A percentile compares a stretch with the other conserved stretches of the same genome.
phyloP scores from a whole-genome alignment of 1,140 invertebrate species.

The Liolophura sinensis region DNA sequence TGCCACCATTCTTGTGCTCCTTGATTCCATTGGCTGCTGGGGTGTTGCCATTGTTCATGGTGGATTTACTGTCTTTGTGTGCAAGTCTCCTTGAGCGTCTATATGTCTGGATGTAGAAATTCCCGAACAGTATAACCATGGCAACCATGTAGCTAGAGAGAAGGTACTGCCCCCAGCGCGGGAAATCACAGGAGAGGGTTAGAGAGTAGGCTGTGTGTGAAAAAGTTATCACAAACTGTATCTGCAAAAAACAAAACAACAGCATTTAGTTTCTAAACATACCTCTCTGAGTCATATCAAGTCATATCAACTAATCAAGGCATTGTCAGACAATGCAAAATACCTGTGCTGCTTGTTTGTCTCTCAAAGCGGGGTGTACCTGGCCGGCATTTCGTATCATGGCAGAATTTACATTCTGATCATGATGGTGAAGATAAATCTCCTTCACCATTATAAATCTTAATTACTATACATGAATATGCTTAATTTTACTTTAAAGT shows the following conservation, averaged over 20 bases:
- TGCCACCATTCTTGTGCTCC: background rate
- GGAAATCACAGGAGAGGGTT: conserved; percentile 57
- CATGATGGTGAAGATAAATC: too few species aligned
- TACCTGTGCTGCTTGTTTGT: too few species aligned
- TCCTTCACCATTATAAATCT: too few species aligned
- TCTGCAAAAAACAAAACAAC: conserved; percentile 32
- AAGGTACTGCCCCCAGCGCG: conserved; percentile 52
- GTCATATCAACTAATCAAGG: background rate
- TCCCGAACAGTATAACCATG: conserved; percentile 59
- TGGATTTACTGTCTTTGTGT: background rate
- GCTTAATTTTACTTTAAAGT: too few species aligned
- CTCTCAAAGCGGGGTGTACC: too few species aligned
- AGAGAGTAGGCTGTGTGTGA: conserved; percentile 41
- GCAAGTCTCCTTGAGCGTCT: conserved; percentile 21
- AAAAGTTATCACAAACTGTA: conserved; percentile 50
- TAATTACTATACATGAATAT: too few species aligned
- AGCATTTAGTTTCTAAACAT: background rate
- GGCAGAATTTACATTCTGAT: too few species aligned
- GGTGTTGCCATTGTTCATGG: conserved; percentile 1
- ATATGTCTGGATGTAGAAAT: conserved; percentile 62
- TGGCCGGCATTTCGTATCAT: too few species aligned
- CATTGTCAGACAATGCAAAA: too few species aligned
- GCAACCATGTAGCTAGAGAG: conserved; percentile 54
- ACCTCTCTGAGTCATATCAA: background rate
- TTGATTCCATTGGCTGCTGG: background rate